Base-by-base conservation (phyloP, 1,140 invertebrate genomes). In the Cardiocondyla obscurior region DNA sequence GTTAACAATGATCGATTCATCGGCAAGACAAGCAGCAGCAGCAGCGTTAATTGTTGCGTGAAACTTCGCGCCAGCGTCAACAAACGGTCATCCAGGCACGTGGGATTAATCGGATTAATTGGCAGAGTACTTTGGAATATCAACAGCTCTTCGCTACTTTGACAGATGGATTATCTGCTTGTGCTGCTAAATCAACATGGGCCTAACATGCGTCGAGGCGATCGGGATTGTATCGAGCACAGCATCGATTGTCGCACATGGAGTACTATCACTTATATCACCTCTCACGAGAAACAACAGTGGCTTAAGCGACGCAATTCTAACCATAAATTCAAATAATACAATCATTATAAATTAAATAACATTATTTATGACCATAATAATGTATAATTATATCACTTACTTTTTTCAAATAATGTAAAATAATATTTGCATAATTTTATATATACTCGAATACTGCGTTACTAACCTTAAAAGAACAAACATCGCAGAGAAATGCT, bases 21-120 rank as follows among this genome's bases (percentile, higher is more conserved):
- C 33, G 2, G 14, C 2, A 33, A 19, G n/a, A 14, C n/a, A 64
- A 76, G 19, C 33, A 22, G 28, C 42, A 7, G 19, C n/a, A n/a
- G n/a, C n/a, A n/a, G 42, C 60, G 57, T 76, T 49, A 76, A 76
- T 76, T 46, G 44, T 44, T 7, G 22, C 28, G 16, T 28, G 39
- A 33, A 62, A 62, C 55, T 76, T 64, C 6, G 25, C 10, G 22
- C 30, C 10, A 6, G n/a, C 3, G 39, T 36, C 3, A 19, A 0
- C 57, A 60, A 49, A 33, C 28, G 57, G 72, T 30, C 67, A 72
- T 3, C 49, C 8, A n/a, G 65, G 22, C 16, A 57, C 33, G 16
- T n/a, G 51, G 57, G 36, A 85, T 82, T 74, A 86, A 85, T 86
- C 55, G 42, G 64, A 76, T 86, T 83, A 72, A 83, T 33, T 53